These are phyloP conservation scores for Mya arenaria DNA, from an alignment of 1,140 invertebrate species.

Conservation along the genomic window DNA sequence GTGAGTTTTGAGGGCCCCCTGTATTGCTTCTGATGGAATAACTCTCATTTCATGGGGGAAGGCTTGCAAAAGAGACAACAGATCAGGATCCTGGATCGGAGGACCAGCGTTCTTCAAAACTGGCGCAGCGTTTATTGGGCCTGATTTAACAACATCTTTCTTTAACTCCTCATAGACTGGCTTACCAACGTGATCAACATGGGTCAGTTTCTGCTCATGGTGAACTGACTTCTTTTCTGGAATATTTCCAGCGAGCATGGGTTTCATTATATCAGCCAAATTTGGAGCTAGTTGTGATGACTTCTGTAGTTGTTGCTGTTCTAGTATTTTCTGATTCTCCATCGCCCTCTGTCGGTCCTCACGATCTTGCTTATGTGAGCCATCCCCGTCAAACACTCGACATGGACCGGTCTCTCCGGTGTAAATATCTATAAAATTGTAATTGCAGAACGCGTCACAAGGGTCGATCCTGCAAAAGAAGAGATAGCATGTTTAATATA, in stretches of 20 bases:
- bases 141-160: not conserved
- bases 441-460: slow-evolving; percentile 31
- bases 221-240: not conserved
- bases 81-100: slow-evolving; percentile 27
- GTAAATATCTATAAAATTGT: slow-evolving; percentile 51
- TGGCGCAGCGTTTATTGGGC: slow-evolving; percentile 6
- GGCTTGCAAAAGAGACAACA: slow-evolving; percentile 5
- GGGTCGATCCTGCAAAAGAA: slow-evolving; percentile 34
- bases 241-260: not conserved
- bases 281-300: not conserved
- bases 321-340: not conserved
- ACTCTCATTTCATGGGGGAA: slow-evolving; percentile 36
- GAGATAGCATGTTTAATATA: not conserved
- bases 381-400: slow-evolving; percentile 45
- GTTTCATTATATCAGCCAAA: not conserved
- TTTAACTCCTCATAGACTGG: not conserved
- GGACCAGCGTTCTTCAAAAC: slow-evolving; percentile 26
- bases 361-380: not conserved
- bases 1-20: slow-evolving; percentile 30
- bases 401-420: slow-evolving; percentile 31
- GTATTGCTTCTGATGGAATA: slow-evolving; percentile 28
- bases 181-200: not conserved
- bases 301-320: not conserved
- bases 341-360: not conserved
- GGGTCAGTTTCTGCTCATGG: not conserved